These are phyloP conservation scores for Drosophila oshimai DNA, from an alignment of 1,140 invertebrate species.

Conservation along the genomic window DNA sequence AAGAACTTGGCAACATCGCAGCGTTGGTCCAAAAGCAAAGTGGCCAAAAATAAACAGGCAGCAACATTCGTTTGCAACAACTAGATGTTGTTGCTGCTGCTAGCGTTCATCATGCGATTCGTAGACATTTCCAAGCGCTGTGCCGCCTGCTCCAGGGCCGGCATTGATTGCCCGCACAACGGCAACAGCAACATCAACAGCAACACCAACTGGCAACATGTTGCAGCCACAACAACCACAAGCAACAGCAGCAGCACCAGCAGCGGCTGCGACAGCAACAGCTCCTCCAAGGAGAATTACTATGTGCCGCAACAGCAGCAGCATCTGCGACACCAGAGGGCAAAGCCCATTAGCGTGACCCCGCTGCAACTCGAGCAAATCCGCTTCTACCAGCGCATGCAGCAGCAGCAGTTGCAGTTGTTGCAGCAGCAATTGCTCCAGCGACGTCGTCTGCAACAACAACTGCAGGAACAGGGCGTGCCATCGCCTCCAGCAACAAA, in stretches of 20 bases:
- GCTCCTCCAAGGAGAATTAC: conserved; percentile 75
- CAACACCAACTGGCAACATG: conserved; percentile 65
- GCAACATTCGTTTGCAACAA: conserved; percentile 66
- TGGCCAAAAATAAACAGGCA: conserved; percentile 63
- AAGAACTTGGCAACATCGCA: conserved; percentile 62
- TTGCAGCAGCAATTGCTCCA: conserved; percentile 74
- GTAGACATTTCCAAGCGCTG: conserved; percentile 82
- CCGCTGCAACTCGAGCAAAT: conserved; percentile 73
- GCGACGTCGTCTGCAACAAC: conserved; percentile 66
- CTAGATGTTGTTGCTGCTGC: conserved; percentile 81
- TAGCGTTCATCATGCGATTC: conserved; percentile 80
- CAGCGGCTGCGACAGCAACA: conserved; percentile 71
- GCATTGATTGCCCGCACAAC: conserved; percentile 44
- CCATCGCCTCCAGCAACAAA: conserved; percentile 9
- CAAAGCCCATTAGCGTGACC: conserved; percentile 36
- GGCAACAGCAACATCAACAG: conserved; percentile 5
- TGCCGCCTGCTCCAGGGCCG: conserved; percentile 49
- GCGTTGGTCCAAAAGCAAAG: conserved; percentile 62
- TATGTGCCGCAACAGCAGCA: conserved; percentile 50
- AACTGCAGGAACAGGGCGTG: conserved; percentile 65
- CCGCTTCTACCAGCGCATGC: conserved; percentile 75
- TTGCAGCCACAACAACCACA: conserved; percentile 32
- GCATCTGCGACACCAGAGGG: conserved; percentile 40
- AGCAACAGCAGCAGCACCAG: conserved; percentile 74
- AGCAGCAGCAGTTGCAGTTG: conserved; percentile 74